Percentiles rank a stretch among this genome's conserved stretches.
Evolutionary conservation across 2,113 vertebrate genomes (phyloP).

Genomic region (Zosterops lateralis): DNA sequence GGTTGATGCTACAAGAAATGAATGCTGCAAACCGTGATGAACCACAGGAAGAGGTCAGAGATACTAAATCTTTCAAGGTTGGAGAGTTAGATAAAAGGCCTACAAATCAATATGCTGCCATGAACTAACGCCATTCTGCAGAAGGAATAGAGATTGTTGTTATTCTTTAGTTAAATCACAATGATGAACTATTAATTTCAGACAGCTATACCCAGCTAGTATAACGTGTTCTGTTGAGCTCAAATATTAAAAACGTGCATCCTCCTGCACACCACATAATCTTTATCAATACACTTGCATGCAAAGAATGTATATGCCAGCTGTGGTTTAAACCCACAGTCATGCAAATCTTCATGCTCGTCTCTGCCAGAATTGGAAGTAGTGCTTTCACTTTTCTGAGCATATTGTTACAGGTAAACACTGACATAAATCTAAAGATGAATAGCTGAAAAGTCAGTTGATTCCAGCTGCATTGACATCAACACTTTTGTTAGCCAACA

Average conservation of each 20-base stretch:
- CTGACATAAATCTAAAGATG: not conserved
- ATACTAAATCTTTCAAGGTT: not conserved
- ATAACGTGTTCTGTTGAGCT: rapidly evolving
- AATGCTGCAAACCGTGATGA: not conserved
- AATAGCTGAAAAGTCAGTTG: not conserved
- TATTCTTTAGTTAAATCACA: not conserved
- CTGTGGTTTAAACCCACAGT: not conserved
- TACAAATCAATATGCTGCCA: not conserved
- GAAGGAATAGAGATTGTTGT: not conserved
- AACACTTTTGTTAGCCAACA: not conserved
- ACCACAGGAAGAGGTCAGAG: not conserved
- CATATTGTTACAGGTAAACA: not conserved
- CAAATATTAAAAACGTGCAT: not conserved
- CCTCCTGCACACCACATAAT: not conserved
- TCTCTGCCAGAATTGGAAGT: not conserved
- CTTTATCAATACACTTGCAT: not conserved
- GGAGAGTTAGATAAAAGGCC: not conserved
- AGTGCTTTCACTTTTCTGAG: not conserved
- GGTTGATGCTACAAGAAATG: not conserved
- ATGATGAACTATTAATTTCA: not conserved
- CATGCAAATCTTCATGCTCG: rapidly evolving
- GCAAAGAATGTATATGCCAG: not conserved
- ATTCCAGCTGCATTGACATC: not conserved
- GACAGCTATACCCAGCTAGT: not conserved
- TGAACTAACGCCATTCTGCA: not conserved